Percentiles rank a stretch among this genome's conserved stretches.
Conservation (phyloP, 2,113 vertebrate genomes). For the Otocyon megalotis region DNA sequence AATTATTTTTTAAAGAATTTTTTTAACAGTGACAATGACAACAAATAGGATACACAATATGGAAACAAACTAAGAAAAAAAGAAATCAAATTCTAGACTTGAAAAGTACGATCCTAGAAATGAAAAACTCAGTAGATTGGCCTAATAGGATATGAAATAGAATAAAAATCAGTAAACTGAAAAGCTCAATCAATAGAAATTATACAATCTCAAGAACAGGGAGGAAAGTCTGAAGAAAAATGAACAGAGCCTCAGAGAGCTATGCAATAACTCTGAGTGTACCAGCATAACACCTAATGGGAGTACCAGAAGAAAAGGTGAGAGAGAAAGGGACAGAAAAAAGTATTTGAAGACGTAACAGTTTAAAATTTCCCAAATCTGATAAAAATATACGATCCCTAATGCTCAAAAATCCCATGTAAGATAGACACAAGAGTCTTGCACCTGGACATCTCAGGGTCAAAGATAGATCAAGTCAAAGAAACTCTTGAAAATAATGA, state of each 20-base stretch:
- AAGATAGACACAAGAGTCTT: neutral
- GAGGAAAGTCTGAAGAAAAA: neutral
- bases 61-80: neutral
- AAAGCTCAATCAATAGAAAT: neutral
- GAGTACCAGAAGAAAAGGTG: neutral
- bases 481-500: neutral
- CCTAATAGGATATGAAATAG: neutral
- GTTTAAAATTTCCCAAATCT: neutral
- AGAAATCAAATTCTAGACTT: conserved; percentile 33
- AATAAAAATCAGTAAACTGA: neutral
- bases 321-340: neutral
- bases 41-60: neutral
- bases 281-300: neutral
- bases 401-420: neutral
- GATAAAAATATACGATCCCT: neutral
- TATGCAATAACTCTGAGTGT: neutral
- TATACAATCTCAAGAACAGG: neutral
- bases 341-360: neutral
- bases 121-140: neutral
- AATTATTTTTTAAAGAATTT: neutral
- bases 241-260: neutral
- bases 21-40: neutral
- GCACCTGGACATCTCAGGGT: neutral
- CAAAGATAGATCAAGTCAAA: neutral
- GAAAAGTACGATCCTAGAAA: conserved; percentile 30